Conservation (phyloP, 2,888 invertebrate genomes). For the Alloscopus bannaensis region DNA sequence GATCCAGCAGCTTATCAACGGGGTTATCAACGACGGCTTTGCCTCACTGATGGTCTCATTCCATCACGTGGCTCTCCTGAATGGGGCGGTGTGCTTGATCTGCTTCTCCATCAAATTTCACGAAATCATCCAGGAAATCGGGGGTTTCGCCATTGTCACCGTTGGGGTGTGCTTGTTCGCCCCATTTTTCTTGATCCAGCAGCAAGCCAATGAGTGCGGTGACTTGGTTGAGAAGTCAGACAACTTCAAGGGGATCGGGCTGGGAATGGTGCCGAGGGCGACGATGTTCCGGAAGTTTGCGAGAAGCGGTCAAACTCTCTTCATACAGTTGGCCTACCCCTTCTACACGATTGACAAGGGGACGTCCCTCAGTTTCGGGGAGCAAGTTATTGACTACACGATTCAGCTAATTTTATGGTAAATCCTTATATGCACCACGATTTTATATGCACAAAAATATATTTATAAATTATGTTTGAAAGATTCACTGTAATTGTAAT, state of each 20-base stretch:
- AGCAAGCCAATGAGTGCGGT: neutral
- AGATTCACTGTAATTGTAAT: no score
- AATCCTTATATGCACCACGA: no score
- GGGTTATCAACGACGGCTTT: neutral
- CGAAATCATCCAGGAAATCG: neutral
- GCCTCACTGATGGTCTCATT: neutral
- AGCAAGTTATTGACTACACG: neutral
- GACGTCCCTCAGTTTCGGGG: neutral
- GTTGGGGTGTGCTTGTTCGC: neutral
- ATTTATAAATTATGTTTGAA: no score
- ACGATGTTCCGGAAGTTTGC: constrained; percentile 3
- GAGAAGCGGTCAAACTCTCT: neutral
- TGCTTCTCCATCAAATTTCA: neutral
- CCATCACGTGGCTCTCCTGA: neutral
- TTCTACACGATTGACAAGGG: constrained; percentile 11
- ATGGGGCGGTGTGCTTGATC: neutral
- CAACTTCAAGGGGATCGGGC: neutral
- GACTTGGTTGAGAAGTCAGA: neutral
- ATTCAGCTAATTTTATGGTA: neutral
- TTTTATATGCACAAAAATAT: no score
- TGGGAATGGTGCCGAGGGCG: neutral
- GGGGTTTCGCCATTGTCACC: neutral
- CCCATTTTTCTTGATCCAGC: neutral
- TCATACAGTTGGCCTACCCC: constrained; percentile 9
- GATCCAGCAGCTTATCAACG: neutral